Percentiles rank a stretch among this genome's conserved stretches.
Evolutionary conservation across 1,140 invertebrate genomes (phyloP).

Genomic region (Lordiphosa collinella): DNA sequence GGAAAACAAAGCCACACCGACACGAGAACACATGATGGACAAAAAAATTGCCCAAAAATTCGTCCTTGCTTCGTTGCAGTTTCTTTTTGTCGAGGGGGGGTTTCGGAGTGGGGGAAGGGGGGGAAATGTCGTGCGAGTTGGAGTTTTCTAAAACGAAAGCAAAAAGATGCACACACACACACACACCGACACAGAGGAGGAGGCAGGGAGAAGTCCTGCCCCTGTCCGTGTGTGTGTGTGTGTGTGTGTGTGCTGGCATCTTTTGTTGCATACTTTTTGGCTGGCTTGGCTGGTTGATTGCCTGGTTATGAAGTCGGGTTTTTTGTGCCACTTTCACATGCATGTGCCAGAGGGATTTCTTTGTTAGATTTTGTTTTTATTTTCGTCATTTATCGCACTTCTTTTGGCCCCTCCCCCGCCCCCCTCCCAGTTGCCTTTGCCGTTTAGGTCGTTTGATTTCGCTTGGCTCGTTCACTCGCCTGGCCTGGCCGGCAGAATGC

Average conservation of each 20-base stretch:
- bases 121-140: constrained; percentile 59
- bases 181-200: background rate
- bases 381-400: constrained; percentile 3
- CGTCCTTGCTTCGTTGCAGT: constrained; percentile 79
- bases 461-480: constrained; percentile 10
- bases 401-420: background rate
- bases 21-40: no score
- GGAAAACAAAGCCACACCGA: no score
- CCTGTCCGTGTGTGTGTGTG: constrained; percentile 10
- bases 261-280: constrained; percentile 11
- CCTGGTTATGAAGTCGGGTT: constrained; percentile 10
- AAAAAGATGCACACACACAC: constrained; percentile 61
- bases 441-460: constrained; percentile 39
- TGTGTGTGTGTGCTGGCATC: background rate
- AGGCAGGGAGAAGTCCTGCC: constrained; percentile 37
- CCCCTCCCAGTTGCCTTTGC: no score
- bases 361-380: background rate
- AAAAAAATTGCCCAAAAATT: constrained; percentile 72
- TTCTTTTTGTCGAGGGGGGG: constrained; percentile 56
- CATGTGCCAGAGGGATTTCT: background rate
- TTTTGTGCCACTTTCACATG: background rate
- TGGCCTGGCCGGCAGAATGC: constrained; percentile 14
- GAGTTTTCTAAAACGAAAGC: constrained; percentile 74
- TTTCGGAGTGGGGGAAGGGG: constrained; percentile 15
- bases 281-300: constrained; percentile 26